phyloP scores from a whole-genome alignment of 2,797 vertebrate genomes.

The Parauchenoglanis punctatus region DNA sequence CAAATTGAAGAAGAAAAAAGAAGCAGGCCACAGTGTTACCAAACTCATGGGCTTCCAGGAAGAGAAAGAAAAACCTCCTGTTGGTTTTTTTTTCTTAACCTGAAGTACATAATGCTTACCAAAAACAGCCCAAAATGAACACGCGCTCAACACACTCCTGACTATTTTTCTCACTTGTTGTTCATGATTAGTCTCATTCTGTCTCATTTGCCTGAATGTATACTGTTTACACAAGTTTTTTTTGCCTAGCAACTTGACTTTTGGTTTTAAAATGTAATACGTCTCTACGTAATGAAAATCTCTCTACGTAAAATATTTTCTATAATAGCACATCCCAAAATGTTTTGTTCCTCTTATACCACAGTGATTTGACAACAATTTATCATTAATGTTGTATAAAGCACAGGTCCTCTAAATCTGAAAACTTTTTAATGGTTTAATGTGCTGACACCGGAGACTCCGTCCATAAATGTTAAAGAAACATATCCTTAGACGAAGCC shows the following conservation, averaged over 20 bases:
- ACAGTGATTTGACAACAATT: neutral
- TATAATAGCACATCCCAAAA: neutral
- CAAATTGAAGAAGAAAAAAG: neutral
- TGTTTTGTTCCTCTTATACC: neutral
- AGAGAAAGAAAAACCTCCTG: neutral
- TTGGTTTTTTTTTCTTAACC: slow-evolving; percentile 10
- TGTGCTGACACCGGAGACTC: neutral
- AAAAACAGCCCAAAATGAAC: neutral
- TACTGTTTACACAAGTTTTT: neutral
- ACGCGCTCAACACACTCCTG: too few relatives aligned
- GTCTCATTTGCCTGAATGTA: neutral
- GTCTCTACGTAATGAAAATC: neutral
- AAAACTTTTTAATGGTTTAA: neutral
- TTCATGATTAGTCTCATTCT: neutral
- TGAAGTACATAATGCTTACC: neutral
- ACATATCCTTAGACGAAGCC: neutral
- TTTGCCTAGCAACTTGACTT: neutral
- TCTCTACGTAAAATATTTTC: neutral
- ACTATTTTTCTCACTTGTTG: neutral
- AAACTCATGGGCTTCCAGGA: neutral
- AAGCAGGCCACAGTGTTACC: neutral
- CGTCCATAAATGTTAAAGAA: neutral
- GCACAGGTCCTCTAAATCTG: neutral
- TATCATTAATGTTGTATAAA: neutral
- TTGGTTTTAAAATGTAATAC: neutral